Evolutionary conservation across 2,113 vertebrate species (phyloP).

Genomic region (Peromyscus polionotus): DNA sequence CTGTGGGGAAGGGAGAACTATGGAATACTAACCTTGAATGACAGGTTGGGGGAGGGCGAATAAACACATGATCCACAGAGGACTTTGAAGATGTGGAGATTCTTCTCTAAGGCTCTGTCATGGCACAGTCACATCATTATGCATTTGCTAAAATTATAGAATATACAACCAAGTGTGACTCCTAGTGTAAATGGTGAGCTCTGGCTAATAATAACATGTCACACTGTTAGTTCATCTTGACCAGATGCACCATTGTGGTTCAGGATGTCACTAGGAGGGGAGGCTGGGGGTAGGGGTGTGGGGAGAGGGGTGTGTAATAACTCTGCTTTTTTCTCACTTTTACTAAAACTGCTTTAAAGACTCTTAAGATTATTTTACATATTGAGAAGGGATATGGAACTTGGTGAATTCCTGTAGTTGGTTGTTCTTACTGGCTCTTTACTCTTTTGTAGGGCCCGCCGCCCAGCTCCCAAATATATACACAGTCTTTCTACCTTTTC

Average conservation of each 20-base stretch:
- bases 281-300: not conserved
- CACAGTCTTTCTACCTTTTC: too few species aligned
- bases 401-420: not conserved
- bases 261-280: not conserved
- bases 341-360: slow-evolving; percentile 26
- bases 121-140: not conserved
- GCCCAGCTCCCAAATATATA: too few species aligned
- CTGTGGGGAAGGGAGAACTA: slow-evolving; percentile 36
- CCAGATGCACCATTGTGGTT: not conserved
- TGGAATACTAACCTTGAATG: not conserved
- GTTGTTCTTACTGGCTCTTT: too few species aligned
- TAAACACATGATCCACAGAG: not conserved
- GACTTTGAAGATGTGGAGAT: not conserved
- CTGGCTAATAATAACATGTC: not conserved
- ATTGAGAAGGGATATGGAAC: not conserved
- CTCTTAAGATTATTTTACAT: not conserved
- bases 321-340: slow-evolving; percentile 31
- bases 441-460: too few species aligned
- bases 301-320: not conserved
- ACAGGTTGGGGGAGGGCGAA: not conserved
- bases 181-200: not conserved
- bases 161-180: not conserved
- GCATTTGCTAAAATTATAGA: not conserved
- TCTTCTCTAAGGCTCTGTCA: not conserved
- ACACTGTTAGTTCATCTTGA: not conserved